phyloP scores from a whole-genome alignment of 2,113 vertebrate species.

The Gambusia affinis region DNA sequence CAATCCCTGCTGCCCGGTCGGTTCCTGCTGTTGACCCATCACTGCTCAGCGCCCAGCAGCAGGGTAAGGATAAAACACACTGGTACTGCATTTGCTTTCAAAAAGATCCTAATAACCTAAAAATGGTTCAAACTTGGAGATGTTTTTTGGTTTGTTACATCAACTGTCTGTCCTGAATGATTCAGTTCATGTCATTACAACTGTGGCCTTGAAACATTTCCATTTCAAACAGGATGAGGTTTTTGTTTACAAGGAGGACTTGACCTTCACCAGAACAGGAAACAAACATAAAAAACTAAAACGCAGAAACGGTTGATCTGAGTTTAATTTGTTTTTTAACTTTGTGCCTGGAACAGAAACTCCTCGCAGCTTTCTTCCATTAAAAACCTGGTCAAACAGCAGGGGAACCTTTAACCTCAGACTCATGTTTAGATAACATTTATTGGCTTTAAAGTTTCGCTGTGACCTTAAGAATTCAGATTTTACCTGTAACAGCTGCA shows the following conservation, averaged over 20 bases:
- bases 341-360: no score
- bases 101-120: neutral
- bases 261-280: neutral
- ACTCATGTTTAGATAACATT: neutral
- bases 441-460: neutral
- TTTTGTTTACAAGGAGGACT: neutral
- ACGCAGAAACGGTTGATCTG: neutral
- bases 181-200: neutral
- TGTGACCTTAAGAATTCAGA: neutral
- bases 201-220: neutral
- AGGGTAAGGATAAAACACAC: conserved; percentile 79
- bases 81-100: neutral
- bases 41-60: conserved; percentile 81
- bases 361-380: no score
- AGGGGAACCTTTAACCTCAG: no score
- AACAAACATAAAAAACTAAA: neutral
- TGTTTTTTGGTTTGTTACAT: neutral
- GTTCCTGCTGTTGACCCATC: conserved; percentile 83
- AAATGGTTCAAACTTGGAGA: neutral
- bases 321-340: neutral
- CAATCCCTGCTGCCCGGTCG: conserved; percentile 82
- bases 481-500: neutral
- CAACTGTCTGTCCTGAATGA: neutral
- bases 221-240: neutral
- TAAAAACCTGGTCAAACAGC: no score